Percentiles rank a stretch among this genome's conserved stretches.
Conservation (phyloP, 2,888 invertebrate genomes). For the Coelinius sp. region DNA sequence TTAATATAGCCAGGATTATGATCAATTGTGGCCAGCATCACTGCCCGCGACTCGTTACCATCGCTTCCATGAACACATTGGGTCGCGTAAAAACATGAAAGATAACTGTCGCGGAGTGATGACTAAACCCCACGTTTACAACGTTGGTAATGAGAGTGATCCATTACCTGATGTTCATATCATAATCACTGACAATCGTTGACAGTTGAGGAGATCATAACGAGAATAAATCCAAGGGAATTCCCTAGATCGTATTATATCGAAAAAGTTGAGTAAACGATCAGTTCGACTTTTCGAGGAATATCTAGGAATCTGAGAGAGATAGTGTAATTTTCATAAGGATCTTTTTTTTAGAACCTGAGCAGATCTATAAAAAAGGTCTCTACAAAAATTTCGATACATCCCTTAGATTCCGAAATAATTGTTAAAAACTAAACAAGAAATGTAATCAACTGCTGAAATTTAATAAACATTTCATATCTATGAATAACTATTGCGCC, state of each 20-base stretch:
- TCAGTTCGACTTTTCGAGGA: no score
- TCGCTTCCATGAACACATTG: slow-evolving; percentile 22
- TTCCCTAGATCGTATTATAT: not conserved
- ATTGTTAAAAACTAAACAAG: no score
- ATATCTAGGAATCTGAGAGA: no score
- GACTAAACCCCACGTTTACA: slow-evolving; percentile 25
- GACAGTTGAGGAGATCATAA: not conserved
- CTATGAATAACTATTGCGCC: slow-evolving; percentile 40
- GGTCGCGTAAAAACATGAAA: not conserved
- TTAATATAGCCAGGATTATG: not conserved
- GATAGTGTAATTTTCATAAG: no score
- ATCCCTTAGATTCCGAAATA: no score
- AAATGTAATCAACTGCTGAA: no score
- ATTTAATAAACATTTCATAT: not conserved
- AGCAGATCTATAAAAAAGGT: no score
- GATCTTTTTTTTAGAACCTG: no score
- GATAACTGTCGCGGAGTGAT: slow-evolving; percentile 18
- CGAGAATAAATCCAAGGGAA: not conserved
- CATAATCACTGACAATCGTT: not conserved
- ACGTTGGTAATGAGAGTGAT: slow-evolving; percentile 24
- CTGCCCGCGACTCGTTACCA: not conserved
- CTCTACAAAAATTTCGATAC: no score
- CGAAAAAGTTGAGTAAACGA: no score
- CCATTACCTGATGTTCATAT: not conserved
- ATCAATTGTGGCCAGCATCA: slow-evolving; percentile 21